A percentile compares a stretch with the other conserved stretches of the same genome.
Conservation (phyloP, 2,797 vertebrate genomes). For the Sebastes baramenuke region DNA sequence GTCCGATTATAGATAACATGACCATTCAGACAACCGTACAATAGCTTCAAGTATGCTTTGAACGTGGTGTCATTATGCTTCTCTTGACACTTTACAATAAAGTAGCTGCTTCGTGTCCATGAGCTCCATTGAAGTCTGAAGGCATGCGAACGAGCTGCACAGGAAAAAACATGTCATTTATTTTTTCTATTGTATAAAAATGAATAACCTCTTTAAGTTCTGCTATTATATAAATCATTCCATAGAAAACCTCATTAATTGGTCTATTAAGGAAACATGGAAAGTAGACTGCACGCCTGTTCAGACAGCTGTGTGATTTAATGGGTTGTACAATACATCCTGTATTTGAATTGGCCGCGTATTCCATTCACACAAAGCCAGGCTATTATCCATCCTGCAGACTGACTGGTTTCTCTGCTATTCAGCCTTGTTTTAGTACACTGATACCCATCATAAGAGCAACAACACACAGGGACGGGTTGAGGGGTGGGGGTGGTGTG, state of each 20-base stretch:
- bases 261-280: constrained; percentile 63
- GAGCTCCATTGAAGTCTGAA: not conserved
- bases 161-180: not conserved
- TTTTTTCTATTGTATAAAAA: constrained; percentile 27
- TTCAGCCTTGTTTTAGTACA: constrained; percentile 75
- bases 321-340: constrained; percentile 65
- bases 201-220: constrained; percentile 54
- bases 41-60: not conserved
- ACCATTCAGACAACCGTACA: not conserved
- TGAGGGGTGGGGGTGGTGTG: constrained; percentile 14
- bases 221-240: constrained; percentile 60
- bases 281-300: constrained; percentile 59
- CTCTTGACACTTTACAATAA: not conserved
- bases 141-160: constrained; percentile 5
- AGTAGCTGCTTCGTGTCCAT: not conserved
- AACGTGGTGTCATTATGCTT: not conserved
- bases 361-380: constrained; percentile 71
- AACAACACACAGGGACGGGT: constrained; percentile 65
- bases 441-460: constrained; percentile 81
- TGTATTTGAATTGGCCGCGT: constrained; percentile 80
- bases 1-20: not conserved
- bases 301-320: constrained; percentile 70
- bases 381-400: constrained; percentile 76
- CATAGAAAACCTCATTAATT: constrained; percentile 67
- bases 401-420: constrained; percentile 67